Percentiles rank a stretch among this genome's conserved stretches.
Conservation (phyloP, 2,888 invertebrate genomes). For the Trilocha varians region DNA sequence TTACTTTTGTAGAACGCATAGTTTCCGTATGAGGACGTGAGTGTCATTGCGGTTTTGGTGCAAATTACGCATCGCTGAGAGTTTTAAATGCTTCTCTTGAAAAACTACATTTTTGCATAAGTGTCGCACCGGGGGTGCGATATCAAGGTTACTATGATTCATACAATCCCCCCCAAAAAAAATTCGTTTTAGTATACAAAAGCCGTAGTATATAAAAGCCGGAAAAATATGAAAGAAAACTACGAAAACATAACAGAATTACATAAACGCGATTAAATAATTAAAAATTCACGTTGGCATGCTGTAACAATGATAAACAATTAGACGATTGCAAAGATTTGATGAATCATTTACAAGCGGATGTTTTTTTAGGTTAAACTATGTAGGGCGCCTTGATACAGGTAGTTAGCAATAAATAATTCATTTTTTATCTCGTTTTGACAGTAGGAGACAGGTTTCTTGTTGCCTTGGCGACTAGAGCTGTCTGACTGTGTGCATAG, state of each 20-base stretch:
- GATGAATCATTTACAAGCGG: conserved; percentile 32
- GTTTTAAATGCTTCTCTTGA: too few relatives aligned
- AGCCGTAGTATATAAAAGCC: too few relatives aligned
- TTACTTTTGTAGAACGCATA: too few relatives aligned
- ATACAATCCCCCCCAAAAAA: too few relatives aligned
- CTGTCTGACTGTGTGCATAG: not conserved
- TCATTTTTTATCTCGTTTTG: conserved; percentile 35
- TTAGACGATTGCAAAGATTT: conserved; percentile 21
- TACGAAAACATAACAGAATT: not conserved
- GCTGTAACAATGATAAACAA: conserved; percentile 7
- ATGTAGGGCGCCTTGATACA: conserved; percentile 40
- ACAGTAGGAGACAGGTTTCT: conserved; percentile 4
- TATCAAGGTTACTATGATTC: too few relatives aligned
- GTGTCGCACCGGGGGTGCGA: too few relatives aligned
- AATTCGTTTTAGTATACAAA: too few relatives aligned
- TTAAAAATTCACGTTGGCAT: not conserved
- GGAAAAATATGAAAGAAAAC: too few relatives aligned
- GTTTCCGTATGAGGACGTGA: too few relatives aligned
- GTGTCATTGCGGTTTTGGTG: too few relatives aligned
- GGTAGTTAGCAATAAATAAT: conserved; percentile 28
- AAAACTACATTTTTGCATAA: too few relatives aligned
- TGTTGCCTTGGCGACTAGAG: not conserved
- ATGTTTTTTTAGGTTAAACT: conserved; percentile 51
- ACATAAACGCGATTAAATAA: not conserved
- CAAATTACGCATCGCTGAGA: too few relatives aligned